Conservation (phyloP, 1,140 invertebrate genomes). For the Chelonus insularis region DNA sequence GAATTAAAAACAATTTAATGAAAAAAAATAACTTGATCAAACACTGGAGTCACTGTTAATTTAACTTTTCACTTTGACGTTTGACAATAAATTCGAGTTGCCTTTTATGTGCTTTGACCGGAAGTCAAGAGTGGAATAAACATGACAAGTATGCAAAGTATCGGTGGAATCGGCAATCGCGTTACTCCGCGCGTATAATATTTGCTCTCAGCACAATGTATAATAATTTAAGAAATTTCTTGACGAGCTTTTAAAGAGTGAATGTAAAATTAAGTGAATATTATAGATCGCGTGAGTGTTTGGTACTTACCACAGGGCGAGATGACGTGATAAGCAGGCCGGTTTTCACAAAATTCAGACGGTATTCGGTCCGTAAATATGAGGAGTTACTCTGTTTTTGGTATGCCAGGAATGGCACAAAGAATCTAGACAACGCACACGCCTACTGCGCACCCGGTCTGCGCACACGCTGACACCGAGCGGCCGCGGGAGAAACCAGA, state of each 20-base stretch:
- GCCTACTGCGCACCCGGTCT: conserved; percentile 76
- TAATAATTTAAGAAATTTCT: neutral
- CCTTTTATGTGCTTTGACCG: too few relatives aligned
- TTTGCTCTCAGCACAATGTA: conserved; percentile 10
- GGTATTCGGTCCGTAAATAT: conserved; percentile 65
- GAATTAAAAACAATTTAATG: too few relatives aligned
- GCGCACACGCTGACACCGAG: conserved; percentile 76
- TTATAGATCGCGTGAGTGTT: conserved; percentile 10
- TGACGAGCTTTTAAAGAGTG: neutral
- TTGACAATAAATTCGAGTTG: too few relatives aligned
- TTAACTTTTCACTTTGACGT: too few relatives aligned
- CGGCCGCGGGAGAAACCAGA: conserved; percentile 65
- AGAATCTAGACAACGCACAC: conserved; percentile 91
- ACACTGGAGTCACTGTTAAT: too few relatives aligned
- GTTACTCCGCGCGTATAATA: neutral
- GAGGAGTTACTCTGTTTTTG: conserved; percentile 80
- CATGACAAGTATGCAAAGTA: conserved; percentile 9
- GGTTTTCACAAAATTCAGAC: conserved; percentile 37
- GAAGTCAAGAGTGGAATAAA: neutral
- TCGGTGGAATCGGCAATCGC: conserved; percentile 5
- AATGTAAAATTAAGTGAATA: neutral
- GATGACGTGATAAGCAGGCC: conserved; percentile 36
- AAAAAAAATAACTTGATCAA: too few relatives aligned
- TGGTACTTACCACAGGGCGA: conserved; percentile 45
- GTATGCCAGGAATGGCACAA: conserved; percentile 93